Percentiles rank a stretch among this genome's conserved stretches.
Conservation (phyloP, 2,888 invertebrate genomes). For the Glaucopsyche alexis region DNA sequence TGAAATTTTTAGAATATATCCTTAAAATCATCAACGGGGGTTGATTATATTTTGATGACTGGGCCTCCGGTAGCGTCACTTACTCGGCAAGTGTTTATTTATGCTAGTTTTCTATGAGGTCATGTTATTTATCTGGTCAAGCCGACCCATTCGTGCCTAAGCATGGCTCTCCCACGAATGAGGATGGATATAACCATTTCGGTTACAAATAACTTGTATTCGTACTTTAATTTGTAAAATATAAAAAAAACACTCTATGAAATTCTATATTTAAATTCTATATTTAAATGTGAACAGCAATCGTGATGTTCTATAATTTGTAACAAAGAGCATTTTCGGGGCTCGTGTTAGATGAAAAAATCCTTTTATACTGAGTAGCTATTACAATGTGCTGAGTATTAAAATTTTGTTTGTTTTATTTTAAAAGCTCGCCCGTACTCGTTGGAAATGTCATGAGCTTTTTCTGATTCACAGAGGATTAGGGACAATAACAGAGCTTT, state of each 20-base stretch:
- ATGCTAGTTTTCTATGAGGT: no score
- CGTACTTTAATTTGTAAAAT: not conserved
- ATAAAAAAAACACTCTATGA: not conserved
- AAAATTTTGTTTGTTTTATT: constrained; percentile 25
- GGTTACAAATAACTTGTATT: no score
- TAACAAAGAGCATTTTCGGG: constrained; percentile 16
- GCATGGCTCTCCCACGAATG: no score
- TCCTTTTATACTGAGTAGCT: constrained; percentile 23
- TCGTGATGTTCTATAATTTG: constrained; percentile 17
- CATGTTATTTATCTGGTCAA: no score
- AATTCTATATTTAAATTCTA: no score
- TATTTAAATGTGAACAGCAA: not conserved
- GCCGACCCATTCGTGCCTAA: no score
- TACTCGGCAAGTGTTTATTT: no score
- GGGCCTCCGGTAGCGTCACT: no score
- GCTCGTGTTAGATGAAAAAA: constrained; percentile 22
- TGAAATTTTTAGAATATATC: no score
- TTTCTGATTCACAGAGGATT: constrained; percentile 26
- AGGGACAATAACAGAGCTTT: constrained; percentile 12
- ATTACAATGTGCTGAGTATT: constrained; percentile 27
- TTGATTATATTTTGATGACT: no score
- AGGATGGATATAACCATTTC: no score
- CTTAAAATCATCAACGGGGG: no score
- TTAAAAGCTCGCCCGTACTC: constrained; percentile 20
- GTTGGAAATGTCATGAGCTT: constrained; percentile 25